These are phyloP conservation scores for Azorinus chamasolen DNA, from an alignment of 2,888 invertebrate genomes.

Conservation along the genomic window DNA sequence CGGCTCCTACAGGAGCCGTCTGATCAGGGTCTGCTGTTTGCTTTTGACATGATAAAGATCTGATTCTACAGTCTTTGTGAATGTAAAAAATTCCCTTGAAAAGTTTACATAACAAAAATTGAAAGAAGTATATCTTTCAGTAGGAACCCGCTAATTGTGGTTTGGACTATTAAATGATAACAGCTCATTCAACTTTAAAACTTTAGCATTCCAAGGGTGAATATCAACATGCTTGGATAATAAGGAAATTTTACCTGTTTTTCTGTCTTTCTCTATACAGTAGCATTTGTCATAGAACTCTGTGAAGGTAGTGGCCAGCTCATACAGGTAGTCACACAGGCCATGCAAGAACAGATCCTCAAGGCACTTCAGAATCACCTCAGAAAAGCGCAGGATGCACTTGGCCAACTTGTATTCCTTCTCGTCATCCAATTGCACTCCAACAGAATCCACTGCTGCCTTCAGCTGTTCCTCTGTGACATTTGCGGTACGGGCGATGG, in stretches of 20 bases:
- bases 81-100: too few species aligned
- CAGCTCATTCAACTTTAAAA: too few species aligned
- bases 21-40: too few species aligned
- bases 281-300: conserved; percentile 99
- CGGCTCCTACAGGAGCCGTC: too few species aligned
- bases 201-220: too few species aligned
- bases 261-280: conserved; percentile 96
- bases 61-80: too few species aligned
- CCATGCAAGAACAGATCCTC: conserved; percentile 94
- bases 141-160: too few species aligned
- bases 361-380: conserved; percentile 93
- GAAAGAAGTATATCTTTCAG: too few species aligned
- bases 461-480: conserved; percentile 87
- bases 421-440: conserved; percentile 93
- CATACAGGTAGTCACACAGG: conserved; percentile 98
- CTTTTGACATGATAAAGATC: too few species aligned
- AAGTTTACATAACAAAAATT: too few species aligned
- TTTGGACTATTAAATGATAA: too few species aligned
- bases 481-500: conserved; percentile 87
- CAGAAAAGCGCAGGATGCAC: conserved; percentile 91
- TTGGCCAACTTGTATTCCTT: conserved; percentile 98
- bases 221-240: too few species aligned
- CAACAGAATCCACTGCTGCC: conserved; percentile 89
- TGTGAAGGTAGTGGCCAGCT: conserved; percentile 95
- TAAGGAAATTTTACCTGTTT: conserved; percentile 88